Evolutionary conservation across 1,140 invertebrate species (phyloP), one percentile per base, ranked within the genome.

Genomic region (Nasonia giraulti): DNA sequence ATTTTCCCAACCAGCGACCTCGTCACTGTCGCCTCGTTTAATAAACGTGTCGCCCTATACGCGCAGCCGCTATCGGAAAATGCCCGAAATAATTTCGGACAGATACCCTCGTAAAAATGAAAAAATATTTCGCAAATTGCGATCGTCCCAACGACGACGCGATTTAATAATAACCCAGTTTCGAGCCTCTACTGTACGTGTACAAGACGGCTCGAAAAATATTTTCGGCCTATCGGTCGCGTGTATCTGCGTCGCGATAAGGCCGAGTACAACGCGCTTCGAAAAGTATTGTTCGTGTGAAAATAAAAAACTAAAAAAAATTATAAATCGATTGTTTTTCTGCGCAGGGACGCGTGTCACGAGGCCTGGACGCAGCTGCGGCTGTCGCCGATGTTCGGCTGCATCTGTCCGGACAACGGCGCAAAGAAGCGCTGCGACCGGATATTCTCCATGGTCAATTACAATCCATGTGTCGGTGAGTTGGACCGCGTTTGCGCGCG

Each of bases 401-500:
- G 97, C 93, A 97, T 98, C 87, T 98, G 97, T 92, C 97, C 97
- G 78, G 97, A 96, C 90, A 97, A 97, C 88, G 96, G 97, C 91
- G 96, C 96, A 93, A 97, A 97, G 94, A 96, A 96, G 88, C 95
- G 96, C 87, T 98, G 97, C 93, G 96, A 98, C 91, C 94, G 96
- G 88, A 97, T 97, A 91, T 98, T 97, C 93, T 95, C 95, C 85
- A 95, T 96, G 89, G 96, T 98, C 89, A 97, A 98, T 94, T 96
- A 97, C 93, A 98, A 98, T 94, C 97, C 97, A 23, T 98, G 97
- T 93, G 96, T 98, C 89, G 97, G 97, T 98, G 95, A 97, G 97
- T 96, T 86, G 17, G 20, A 5, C 17, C 55, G 55, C 55, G 6
- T 62, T 62, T 62, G 17, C 20, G 20, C 55, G 55, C 55, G 20